Evolutionary conservation across 2,113 vertebrate genomes (phyloP).

Genomic region (Herpetotheres cachinnans): DNA sequence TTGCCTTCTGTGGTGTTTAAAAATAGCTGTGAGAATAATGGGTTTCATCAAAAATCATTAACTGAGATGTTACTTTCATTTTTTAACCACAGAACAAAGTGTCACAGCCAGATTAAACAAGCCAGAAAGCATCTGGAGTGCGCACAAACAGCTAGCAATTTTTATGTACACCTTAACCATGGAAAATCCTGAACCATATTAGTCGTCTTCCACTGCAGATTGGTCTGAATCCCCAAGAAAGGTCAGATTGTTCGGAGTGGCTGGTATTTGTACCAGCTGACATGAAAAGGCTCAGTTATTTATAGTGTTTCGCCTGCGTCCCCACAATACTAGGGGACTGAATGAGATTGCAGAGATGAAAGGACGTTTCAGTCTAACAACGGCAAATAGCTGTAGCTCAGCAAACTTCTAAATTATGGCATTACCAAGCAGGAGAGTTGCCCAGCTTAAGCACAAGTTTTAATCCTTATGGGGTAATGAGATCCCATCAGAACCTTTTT

Average conservation of each 20-base stretch:
- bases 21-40: slow-evolving; percentile 69
- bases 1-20: slow-evolving; percentile 7
- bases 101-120: slow-evolving; percentile 68
- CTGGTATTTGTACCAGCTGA: slow-evolving; percentile 53
- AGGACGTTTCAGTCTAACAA: slow-evolving; percentile 4
- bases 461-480: background rate
- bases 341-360: slow-evolving; percentile 51
- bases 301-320: background rate
- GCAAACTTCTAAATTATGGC: slow-evolving; percentile 22
- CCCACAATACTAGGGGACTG: slow-evolving; percentile 5
- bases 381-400: slow-evolving; percentile 13
- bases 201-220: background rate
- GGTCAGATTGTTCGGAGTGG: slow-evolving; percentile 52
- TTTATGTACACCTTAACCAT: background rate
- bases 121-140: background rate
- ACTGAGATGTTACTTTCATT: slow-evolving; percentile 38
- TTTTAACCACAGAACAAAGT: slow-evolving; percentile 57
- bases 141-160: slow-evolving; percentile 2
- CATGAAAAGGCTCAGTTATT: slow-evolving; percentile 33
- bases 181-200: slow-evolving; percentile 38
- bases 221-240: slow-evolving; percentile 31
- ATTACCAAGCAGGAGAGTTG: background rate
- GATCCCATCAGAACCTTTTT: background rate
- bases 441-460: background rate
- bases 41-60: slow-evolving; percentile 65